Percentiles rank a stretch among this genome's conserved stretches.
Conservation (phyloP, 1,140 invertebrate species). For the Capitella teleta region DNA sequence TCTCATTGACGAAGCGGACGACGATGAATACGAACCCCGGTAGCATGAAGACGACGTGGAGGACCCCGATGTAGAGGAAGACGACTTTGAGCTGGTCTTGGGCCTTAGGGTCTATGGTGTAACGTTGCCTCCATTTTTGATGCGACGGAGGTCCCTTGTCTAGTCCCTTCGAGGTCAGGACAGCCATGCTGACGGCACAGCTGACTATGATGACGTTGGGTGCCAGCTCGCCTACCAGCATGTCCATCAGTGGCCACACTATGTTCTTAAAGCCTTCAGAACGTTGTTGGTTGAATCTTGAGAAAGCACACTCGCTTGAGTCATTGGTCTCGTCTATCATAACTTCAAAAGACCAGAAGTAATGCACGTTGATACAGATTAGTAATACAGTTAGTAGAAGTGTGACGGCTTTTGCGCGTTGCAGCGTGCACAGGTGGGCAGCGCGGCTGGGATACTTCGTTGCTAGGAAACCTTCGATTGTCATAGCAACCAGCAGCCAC, state of each 20-base stretch:
- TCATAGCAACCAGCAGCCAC: slow-evolving; percentile 33
- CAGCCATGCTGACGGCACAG: slow-evolving; percentile 8
- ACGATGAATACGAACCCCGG: slow-evolving; percentile 7
- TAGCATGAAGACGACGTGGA: slow-evolving; percentile 9
- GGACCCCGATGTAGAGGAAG: slow-evolving; percentile 2
- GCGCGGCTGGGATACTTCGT: slow-evolving; percentile 21
- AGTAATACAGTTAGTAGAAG: slow-evolving; percentile 30
- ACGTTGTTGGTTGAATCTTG: slow-evolving; percentile 7
- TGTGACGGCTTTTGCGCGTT: slow-evolving; percentile 27
- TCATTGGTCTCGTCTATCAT: too few species aligned
- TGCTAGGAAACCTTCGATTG: slow-evolving; percentile 28
- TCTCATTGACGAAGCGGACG: too few species aligned
- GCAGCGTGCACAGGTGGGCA: slow-evolving; percentile 27
- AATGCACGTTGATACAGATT: slow-evolving; percentile 36
- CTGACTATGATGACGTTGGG: slow-evolving; percentile 17
- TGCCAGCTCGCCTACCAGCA: slow-evolving; percentile 19
- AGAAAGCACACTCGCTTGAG: slow-evolving; percentile 7
- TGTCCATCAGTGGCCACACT: slow-evolving; percentile 27
- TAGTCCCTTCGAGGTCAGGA: not conserved
- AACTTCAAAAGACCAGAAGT: slow-evolving; percentile 37
- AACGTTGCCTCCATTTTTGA: slow-evolving; percentile 1
- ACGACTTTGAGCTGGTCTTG: slow-evolving; percentile 7
- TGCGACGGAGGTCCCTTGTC: not conserved
- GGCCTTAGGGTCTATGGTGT: slow-evolving; percentile 11
- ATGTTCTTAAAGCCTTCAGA: slow-evolving; percentile 4